These are phyloP conservation scores for Muscina levida DNA, from an alignment of 2,888 invertebrate species.

Conservation along the genomic window DNA sequence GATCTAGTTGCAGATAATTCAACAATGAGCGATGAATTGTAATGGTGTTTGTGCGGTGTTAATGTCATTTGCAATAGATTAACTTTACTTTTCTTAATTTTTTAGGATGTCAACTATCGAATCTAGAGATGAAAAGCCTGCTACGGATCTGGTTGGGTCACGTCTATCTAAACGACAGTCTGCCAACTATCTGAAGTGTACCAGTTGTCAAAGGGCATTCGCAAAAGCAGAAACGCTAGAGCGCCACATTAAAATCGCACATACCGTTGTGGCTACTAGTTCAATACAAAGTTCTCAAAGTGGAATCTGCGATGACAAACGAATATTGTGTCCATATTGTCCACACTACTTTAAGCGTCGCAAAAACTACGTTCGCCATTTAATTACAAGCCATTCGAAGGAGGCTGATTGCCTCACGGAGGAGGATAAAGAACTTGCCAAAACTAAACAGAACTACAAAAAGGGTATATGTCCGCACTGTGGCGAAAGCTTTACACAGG, in stretches of 20 bases:
- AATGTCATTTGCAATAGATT: not conserved
- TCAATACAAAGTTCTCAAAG: constrained; percentile 38
- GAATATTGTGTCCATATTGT: constrained; percentile 72
- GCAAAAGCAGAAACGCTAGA: constrained; percentile 71
- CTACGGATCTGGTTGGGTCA: constrained; percentile 68
- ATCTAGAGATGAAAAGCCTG: not conserved
- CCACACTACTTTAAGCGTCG: constrained; percentile 81
- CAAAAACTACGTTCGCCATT: constrained; percentile 82
- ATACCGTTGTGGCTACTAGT: constrained; percentile 64
- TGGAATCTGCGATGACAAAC: constrained; percentile 47
- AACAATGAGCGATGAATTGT: constrained; percentile 24
- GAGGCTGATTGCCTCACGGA: constrained; percentile 74
- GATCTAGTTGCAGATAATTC: not conserved
- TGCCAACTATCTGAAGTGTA: constrained; percentile 68
- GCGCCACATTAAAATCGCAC: constrained; percentile 70
- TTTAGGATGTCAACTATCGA: constrained; percentile 15
- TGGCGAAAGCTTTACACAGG: constrained; percentile 83
- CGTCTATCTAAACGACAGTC: constrained; percentile 65
- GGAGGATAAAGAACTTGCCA: constrained; percentile 50
- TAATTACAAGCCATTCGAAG: constrained; percentile 75
- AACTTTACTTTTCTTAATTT: not conserved
- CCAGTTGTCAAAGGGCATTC: constrained; percentile 71
- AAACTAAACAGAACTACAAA: constrained; percentile 69
- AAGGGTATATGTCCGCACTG: constrained; percentile 82
- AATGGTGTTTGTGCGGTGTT: not conserved